Percentiles rank a stretch among this genome's conserved stretches.
Evolutionary conservation across 2,888 invertebrate genomes (phyloP).

Genomic region (Palloptera scutellata): DNA sequence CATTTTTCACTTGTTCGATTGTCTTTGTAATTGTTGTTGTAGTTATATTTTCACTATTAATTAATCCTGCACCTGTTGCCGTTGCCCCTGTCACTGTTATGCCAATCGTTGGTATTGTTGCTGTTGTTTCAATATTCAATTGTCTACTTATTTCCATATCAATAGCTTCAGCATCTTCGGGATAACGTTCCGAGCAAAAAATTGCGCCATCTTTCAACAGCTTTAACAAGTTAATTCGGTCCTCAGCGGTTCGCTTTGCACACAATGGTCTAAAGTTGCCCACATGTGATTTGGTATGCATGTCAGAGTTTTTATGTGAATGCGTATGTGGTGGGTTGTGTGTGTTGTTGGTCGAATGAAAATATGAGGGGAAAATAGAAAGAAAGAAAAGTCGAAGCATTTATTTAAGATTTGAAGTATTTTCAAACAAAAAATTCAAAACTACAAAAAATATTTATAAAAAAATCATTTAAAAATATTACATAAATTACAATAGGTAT

Average conservation of each 20-base stretch:
- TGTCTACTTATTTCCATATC: slow-evolving; percentile 60
- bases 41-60: slow-evolving; percentile 14
- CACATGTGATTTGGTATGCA: too few species aligned
- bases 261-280: slow-evolving; percentile 69
- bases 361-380: too few species aligned
- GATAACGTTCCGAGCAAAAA: slow-evolving; percentile 62
- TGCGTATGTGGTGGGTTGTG: too few species aligned
- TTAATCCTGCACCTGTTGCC: slow-evolving; percentile 16
- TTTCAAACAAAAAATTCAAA: too few species aligned
- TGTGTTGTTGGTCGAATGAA: too few species aligned
- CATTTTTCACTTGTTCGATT: slow-evolving; percentile 56
- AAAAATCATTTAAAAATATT: too few species aligned
- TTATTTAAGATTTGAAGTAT: too few species aligned
- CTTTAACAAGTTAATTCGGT: slow-evolving; percentile 85
- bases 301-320: too few species aligned
- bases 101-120: slow-evolving; percentile 38
- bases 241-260: slow-evolving; percentile 86
- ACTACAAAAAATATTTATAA: too few species aligned
- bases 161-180: slow-evolving; percentile 62
- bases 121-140: slow-evolving; percentile 50
- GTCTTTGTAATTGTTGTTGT: slow-evolving; percentile 45
- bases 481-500: too few species aligned
- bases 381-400: too few species aligned
- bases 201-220: slow-evolving; percentile 67
- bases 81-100: slow-evolving; percentile 29